phyloP scores from a whole-genome alignment of 2,888 invertebrate genomes.

The Tetranychus piercei region DNA sequence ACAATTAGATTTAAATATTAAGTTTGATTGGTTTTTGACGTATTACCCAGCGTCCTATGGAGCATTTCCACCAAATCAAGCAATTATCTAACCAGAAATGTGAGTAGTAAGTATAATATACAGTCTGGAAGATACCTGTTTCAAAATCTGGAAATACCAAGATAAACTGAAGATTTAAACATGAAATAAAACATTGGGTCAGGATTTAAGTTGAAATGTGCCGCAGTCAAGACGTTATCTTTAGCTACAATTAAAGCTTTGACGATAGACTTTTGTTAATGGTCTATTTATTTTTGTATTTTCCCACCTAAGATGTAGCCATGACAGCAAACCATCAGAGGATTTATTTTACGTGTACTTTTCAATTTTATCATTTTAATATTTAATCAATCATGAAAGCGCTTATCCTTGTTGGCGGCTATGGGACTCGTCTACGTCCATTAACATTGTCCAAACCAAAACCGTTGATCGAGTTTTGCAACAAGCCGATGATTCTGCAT shows the following conservation, averaged over 20 bases:
- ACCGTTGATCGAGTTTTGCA: slow-evolving; percentile 95
- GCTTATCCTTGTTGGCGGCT: slow-evolving; percentile 91
- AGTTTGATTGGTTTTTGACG: slow-evolving; percentile 35
- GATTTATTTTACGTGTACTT: neutral
- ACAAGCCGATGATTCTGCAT: slow-evolving; percentile 93
- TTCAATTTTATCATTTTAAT: neutral
- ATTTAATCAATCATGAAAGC: slow-evolving; percentile 49
- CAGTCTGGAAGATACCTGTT: no score
- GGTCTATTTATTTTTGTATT: no score
- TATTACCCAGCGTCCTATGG: slow-evolving; percentile 66
- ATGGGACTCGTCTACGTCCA: slow-evolving; percentile 86
- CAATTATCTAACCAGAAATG: slow-evolving; percentile 52
- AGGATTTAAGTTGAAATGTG: no score
- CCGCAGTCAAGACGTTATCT: no score
- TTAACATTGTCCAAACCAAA: slow-evolving; percentile 90
- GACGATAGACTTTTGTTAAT: slow-evolving; percentile 21
- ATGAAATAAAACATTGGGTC: no score
- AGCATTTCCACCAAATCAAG: slow-evolving; percentile 89
- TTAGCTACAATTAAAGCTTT: no score
- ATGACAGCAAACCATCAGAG: no score
- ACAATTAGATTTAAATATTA: neutral
- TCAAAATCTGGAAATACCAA: no score
- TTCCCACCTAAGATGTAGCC: no score
- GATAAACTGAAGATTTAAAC: no score
- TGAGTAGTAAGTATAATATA: no score